Percentiles rank a stretch among this genome's conserved stretches.
Conservation (phyloP, 2,888 invertebrate genomes). For the Torymus texanus region DNA sequence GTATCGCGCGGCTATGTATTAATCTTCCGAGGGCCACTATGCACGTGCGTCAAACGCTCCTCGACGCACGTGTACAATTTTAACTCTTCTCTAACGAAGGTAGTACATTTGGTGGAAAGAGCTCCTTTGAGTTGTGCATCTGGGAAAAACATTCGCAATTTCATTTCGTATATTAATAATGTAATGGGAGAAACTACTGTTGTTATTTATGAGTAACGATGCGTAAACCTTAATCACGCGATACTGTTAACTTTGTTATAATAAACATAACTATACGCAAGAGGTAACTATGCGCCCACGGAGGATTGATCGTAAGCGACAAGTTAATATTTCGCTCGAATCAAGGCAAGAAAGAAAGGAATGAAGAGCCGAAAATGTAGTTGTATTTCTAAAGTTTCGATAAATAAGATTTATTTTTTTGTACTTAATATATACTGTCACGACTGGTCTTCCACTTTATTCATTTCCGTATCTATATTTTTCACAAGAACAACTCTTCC, state of each 20-base stretch:
- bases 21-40: conserved; percentile 35
- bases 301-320: conserved; percentile 31
- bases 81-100: conserved; percentile 1
- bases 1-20: conserved; percentile 34
- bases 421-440: conserved; percentile 45
- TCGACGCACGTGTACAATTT: conserved; percentile 17
- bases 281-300: conserved; percentile 2
- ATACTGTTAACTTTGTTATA: conserved; percentile 17
- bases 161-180: conserved; percentile 7
- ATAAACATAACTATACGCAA: neutral
- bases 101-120: conserved; percentile 6
- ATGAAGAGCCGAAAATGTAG: conserved; percentile 20
- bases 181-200: neutral
- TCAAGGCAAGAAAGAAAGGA: conserved; percentile 8
- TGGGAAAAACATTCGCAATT: conserved; percentile 10
- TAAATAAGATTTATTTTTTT: conserved; percentile 41
- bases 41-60: neutral
- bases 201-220: conserved; percentile 19
- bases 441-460: conserved; percentile 55
- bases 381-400: conserved; percentile 37
- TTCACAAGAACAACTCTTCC: conserved; percentile 26
- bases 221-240: conserved; percentile 6
- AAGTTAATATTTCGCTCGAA: conserved; percentile 9
- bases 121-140: neutral
- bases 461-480: conserved; percentile 46